Percentiles rank a stretch among this genome's conserved stretches.
Conservation (phyloP, 2,113 vertebrate species). For the Dipodomys spectabilis region DNA sequence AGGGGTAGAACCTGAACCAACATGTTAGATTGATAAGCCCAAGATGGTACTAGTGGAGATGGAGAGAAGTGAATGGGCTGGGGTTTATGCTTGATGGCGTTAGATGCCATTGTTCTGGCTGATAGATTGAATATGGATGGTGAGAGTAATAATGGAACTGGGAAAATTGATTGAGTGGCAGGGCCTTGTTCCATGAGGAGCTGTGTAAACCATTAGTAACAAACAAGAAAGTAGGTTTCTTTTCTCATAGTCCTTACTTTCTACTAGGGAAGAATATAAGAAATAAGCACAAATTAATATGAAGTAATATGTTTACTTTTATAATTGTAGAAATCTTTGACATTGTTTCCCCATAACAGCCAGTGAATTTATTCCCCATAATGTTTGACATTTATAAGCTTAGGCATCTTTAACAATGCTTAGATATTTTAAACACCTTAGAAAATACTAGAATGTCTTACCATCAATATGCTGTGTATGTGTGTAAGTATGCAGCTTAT, state of each 20-base stretch:
- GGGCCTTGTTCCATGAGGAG: neutral
- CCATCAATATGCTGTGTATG: neutral
- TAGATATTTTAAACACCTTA: conserved; percentile 21
- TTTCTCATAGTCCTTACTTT: neutral
- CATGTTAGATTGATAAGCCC: neutral
- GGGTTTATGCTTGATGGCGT: neutral
- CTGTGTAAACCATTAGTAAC: neutral
- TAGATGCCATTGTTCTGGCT: neutral
- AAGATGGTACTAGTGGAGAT: neutral
- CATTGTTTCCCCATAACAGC: neutral
- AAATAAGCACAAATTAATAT: neutral
- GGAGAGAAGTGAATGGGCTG: neutral
- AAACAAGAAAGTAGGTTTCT: neutral
- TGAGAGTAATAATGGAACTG: neutral
- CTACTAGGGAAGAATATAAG: neutral
- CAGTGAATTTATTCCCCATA: neutral
- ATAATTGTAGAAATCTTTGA: neutral
- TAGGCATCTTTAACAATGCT: neutral
- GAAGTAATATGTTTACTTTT: neutral
- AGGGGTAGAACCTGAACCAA: neutral
- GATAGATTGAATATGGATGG: neutral
- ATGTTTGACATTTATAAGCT: neutral
- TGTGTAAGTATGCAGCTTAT: neutral
- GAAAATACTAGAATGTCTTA: neutral
- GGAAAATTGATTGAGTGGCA: neutral